Evolutionary conservation across 2,797 vertebrate species (phyloP), one percentile per base, ranked within the genome.

Genomic region (Mormyrops boulengeri): DNA sequence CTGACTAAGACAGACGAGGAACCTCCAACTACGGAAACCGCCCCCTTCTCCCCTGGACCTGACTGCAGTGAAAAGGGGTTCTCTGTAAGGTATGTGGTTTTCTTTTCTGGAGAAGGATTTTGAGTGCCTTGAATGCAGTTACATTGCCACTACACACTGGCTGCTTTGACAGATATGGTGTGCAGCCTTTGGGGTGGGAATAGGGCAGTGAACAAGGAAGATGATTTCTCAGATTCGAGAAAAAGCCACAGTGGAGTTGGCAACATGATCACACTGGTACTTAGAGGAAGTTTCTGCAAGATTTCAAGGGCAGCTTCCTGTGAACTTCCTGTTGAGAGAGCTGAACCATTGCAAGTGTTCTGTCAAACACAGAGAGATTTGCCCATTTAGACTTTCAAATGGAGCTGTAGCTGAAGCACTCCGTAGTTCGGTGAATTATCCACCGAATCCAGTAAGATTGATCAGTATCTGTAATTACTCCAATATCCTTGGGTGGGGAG

Each of bases 21-120:
- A 3, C 17, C 19, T 19, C 92, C 89, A 2, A 41, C 47, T 11
- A 22, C 62, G 0, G 92, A 94, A 0, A 91, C 89, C 1, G 34
- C 84, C 57, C 91, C 90, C 1, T 5, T 57, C 3, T 87, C 91
- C 0, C 4, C 91, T 0, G 3, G 52, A 0, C 89, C 49, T 7
- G 95, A 96, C 30, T 89, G 60, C 22, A 88, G 88, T 0, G 97
- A 98, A 86, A 94, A 91, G 0, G 97, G 97, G 3, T 99, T 98
- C 93, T 99, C 98, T 0, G 95, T 99, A 11, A 98, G 97, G 98
- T 99, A 95, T 94, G 94, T 88, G 57, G 53, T 88, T 62, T 49
- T 17, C 47, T 44, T n/a, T 53, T 8, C 38, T 41, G 4, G 14
- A 87, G 2, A 26, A 44, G 2, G 60, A 53, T 52, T 69, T 47